phyloP scores from a whole-genome alignment of 2,113 vertebrate species.

The Mola mola region DNA sequence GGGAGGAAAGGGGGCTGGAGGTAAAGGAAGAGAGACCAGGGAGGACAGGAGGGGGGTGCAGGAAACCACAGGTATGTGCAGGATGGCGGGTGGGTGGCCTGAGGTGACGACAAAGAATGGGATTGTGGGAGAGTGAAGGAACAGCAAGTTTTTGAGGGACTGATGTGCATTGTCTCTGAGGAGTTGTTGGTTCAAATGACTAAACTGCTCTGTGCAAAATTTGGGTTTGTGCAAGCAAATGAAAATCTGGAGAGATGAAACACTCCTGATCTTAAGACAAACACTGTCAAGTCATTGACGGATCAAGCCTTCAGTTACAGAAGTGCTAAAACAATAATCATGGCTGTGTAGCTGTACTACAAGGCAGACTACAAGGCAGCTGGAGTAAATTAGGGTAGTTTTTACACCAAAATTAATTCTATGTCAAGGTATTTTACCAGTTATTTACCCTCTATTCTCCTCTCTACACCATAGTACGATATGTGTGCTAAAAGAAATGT shows the following conservation, averaged over 20 bases:
- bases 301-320: conserved; percentile 31
- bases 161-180: conserved; percentile 7
- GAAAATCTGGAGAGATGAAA: conserved; percentile 33
- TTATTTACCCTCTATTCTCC: neutral
- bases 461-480: no score
- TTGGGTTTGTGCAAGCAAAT: conserved; percentile 4
- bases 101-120: conserved; percentile 48
- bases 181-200: conserved; percentile 18
- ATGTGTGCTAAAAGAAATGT: neutral
- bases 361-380: conserved; percentile 8
- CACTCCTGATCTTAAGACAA: conserved; percentile 56
- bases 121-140: conserved; percentile 46
- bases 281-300: conserved; percentile 41
- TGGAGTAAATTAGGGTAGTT: conserved; percentile 9
- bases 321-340: conserved; percentile 57
- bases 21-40: conserved; percentile 44
- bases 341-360: conserved; percentile 12
- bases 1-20: conserved; percentile 26
- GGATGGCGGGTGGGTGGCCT: conserved; percentile 75
- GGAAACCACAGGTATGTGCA: conserved; percentile 85
- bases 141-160: conserved; percentile 2
- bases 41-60: conserved; percentile 58
- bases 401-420: neutral
- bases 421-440: neutral
- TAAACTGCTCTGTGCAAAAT: no score